Evolutionary conservation across 2,797 vertebrate genomes (phyloP).

Genomic region (Poecilia wingei): DNA sequence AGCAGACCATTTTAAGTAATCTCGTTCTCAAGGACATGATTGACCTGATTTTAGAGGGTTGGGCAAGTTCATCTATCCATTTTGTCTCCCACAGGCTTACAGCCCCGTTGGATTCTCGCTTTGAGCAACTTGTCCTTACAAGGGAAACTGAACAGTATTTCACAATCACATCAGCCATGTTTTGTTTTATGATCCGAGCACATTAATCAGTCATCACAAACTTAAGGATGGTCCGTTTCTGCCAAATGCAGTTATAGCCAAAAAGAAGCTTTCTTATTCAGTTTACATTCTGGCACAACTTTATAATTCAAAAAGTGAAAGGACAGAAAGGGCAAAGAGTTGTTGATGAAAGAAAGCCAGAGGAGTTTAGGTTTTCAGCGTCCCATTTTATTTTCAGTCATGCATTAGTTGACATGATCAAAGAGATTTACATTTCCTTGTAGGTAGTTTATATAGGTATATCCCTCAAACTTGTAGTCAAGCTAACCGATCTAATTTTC

Average conservation of each 20-base stretch:
- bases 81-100: neutral
- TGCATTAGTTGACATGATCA: neutral
- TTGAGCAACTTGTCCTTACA: conserved; percentile 16
- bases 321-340: neutral
- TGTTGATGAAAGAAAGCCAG: neutral
- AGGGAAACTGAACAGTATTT: conserved; percentile 20
- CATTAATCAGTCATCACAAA: conserved; percentile 21
- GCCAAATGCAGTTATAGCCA: conserved; percentile 40
- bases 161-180: conserved; percentile 28
- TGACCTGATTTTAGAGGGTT: neutral
- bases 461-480: neutral
- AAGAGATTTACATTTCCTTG: neutral
- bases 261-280: conserved; percentile 10
- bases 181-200: conserved; percentile 27
- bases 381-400: neutral
- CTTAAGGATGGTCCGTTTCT: conserved; percentile 7
- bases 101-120: neutral
- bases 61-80: neutral
- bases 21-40: neutral
- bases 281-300: neutral
- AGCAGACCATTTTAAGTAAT: neutral
- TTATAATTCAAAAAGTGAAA: conserved; percentile 9
- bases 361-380: neutral
- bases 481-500: neutral
- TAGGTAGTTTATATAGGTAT: neutral